These are phyloP conservation scores for Phyllotreta striolata DNA, from an alignment of 2,888 invertebrate genomes.

Conservation along the genomic window DNA sequence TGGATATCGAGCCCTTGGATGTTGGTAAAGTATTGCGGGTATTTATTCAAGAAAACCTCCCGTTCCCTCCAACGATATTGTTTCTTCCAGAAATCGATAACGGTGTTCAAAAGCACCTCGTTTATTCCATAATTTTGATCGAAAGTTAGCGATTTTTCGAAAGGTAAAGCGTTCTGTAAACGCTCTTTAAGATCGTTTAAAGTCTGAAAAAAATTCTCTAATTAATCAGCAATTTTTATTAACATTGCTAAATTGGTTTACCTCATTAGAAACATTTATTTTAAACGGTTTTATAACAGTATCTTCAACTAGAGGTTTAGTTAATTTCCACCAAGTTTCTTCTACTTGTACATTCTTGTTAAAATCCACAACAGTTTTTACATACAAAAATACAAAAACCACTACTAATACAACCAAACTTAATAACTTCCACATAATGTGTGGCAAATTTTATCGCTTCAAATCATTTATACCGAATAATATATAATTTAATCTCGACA, in stretches of 20 bases:
- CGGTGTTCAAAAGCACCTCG: conserved; percentile 69
- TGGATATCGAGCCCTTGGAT: conserved; percentile 76
- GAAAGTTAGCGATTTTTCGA: conserved; percentile 68
- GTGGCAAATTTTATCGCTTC: too few species aligned
- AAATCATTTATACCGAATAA: too few species aligned
- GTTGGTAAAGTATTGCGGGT: conserved; percentile 74
- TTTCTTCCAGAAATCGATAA: conserved; percentile 81
- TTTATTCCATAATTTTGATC: conserved; percentile 87
- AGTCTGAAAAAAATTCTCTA: conserved; percentile 67
- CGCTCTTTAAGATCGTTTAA: conserved; percentile 66
- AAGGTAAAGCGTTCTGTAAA: conserved; percentile 61
- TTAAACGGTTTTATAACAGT: conserved; percentile 66
- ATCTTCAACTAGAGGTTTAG: conserved; percentile 63
- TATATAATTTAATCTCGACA: too few species aligned
- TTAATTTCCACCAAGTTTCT: conserved; percentile 70
- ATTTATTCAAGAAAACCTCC: conserved; percentile 71
- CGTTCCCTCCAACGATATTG: conserved; percentile 75
- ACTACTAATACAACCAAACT: too few species aligned
- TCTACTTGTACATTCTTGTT: conserved; percentile 34
- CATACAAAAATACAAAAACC: too few species aligned
- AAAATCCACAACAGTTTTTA: too few species aligned
- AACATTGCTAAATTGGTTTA: conserved; percentile 53
- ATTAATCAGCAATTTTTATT: too few species aligned
- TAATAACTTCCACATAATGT: too few species aligned
- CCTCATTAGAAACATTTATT: conserved; percentile 69